Percentiles rank a stretch among this genome's conserved stretches.
Evolutionary conservation across 2,888 invertebrate species (phyloP).

Genomic region (Syritta pipiens): DNA sequence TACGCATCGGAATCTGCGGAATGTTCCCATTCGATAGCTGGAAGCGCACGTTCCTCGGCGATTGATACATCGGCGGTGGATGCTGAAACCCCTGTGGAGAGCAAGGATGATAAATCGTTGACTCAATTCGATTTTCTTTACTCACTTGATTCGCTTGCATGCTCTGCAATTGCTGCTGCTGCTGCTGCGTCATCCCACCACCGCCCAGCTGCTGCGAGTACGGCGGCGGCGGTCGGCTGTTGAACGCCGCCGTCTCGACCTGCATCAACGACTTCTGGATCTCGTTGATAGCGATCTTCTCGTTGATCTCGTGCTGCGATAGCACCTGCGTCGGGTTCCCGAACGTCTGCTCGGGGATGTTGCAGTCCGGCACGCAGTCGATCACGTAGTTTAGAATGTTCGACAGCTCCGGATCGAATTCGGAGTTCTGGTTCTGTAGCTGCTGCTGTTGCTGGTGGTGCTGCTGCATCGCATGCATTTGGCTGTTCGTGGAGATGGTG

Average conservation of each 20-base stretch:
- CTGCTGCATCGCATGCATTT: constrained; percentile 72
- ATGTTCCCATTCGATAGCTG: constrained; percentile 75
- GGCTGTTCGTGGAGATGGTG: constrained; percentile 60
- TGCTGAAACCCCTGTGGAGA: constrained; percentile 76
- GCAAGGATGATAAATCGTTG: not conserved
- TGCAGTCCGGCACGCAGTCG: constrained; percentile 86
- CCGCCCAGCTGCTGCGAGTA: constrained; percentile 69
- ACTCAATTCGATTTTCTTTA: not conserved
- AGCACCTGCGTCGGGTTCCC: constrained; percentile 73
- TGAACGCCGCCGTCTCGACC: constrained; percentile 83
- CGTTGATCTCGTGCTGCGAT: constrained; percentile 80
- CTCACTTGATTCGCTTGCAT: constrained; percentile 72
- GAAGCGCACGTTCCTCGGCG: constrained; percentile 74
- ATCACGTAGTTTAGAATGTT: constrained; percentile 92
- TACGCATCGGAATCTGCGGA: constrained; percentile 73
- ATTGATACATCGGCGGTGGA: constrained; percentile 77
- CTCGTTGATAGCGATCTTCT: constrained; percentile 91
- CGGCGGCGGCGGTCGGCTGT: constrained; percentile 66
- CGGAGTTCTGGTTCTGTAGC: constrained; percentile 70
- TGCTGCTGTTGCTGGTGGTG: constrained; percentile 72
- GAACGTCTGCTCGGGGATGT: constrained; percentile 72
- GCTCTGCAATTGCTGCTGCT: constrained; percentile 74
- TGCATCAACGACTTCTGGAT: constrained; percentile 95
- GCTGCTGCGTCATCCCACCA: constrained; percentile 69
- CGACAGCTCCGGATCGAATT: constrained; percentile 86